These are phyloP conservation scores for Trachythela sp. DNA, from an alignment of 64 coral and sea anemone genomes.

Conservation along the genomic window DNA sequence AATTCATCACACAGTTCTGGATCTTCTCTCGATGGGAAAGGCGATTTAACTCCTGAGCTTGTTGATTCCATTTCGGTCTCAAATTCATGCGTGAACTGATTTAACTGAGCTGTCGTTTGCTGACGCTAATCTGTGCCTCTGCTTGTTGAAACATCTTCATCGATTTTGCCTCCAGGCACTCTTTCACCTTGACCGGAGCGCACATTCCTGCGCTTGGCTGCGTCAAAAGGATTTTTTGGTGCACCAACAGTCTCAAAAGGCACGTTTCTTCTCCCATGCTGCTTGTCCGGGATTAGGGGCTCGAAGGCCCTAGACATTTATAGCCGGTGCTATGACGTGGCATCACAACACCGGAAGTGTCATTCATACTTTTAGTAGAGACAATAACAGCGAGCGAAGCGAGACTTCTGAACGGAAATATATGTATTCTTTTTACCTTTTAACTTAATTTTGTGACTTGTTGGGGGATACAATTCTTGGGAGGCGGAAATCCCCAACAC, in stretches of 20 bases:
- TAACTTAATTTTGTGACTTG: no score
- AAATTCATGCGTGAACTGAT: background rate
- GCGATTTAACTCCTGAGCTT: background rate
- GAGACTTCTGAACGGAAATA: no score
- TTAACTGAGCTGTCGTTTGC: background rate
- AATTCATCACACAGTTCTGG: background rate
- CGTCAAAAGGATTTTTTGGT: constrained; percentile 2
- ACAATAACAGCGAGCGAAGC: no score
- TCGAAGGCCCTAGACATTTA: no score
- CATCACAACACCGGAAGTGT: no score
- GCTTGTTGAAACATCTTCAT: background rate
- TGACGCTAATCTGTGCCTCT: background rate
- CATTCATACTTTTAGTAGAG: no score
- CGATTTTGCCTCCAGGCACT: background rate
- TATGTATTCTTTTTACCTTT: no score
- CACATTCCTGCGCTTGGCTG: background rate
- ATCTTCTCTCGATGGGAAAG: background rate
- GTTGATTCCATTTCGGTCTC: background rate
- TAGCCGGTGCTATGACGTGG: no score
- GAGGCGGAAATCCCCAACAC: no score
- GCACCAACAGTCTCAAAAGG: background rate
- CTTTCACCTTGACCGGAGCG: background rate
- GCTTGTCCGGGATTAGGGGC: no score
- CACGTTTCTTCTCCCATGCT: background rate
- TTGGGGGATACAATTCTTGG: no score